phyloP scores from a whole-genome alignment of 2,113 vertebrate species.

The Zootoca vivipara region DNA sequence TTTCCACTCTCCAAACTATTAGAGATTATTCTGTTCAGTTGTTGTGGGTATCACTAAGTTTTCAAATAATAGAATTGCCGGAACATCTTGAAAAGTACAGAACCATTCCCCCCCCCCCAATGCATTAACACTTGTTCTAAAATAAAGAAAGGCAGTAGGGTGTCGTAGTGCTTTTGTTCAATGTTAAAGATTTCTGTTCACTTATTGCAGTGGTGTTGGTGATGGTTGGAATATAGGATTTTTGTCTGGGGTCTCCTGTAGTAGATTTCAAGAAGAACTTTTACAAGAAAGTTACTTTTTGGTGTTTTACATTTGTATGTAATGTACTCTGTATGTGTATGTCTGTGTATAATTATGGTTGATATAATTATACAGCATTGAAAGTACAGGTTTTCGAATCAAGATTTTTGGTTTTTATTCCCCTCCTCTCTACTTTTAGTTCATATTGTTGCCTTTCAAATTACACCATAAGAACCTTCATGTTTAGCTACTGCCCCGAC shows the following conservation, averaged over 20 bases:
- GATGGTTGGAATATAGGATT: conserved; percentile 59
- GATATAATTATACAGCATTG: conserved; percentile 68
- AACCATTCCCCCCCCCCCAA: conserved; percentile 57
- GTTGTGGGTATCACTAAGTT: conserved; percentile 44
- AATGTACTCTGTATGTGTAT: conserved; percentile 68
- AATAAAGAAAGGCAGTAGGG: conserved; percentile 63
- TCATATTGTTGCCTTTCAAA: conserved; percentile 53
- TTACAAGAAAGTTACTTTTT: conserved; percentile 77
- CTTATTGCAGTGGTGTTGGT: conserved; percentile 71
- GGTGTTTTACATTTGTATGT: conserved; percentile 73
- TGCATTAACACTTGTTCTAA: conserved; percentile 60
- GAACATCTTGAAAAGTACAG: conserved; percentile 56
- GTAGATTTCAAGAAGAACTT: conserved; percentile 76
- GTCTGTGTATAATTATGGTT: conserved; percentile 68
- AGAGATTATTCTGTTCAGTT: conserved; percentile 20
- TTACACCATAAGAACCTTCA: conserved; percentile 55
- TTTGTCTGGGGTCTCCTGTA: conserved; percentile 69
- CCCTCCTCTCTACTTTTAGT: not conserved
- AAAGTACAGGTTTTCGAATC: conserved; percentile 61
- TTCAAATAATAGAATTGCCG: conserved; percentile 66
- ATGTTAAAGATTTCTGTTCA: conserved; percentile 70
- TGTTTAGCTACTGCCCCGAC: conserved; percentile 46
- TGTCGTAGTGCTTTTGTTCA: conserved; percentile 50
- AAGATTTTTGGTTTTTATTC: conserved; percentile 36
- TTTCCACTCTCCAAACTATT: not conserved